Conservation (phyloP, 2,113 vertebrate species). For the Cettia cetti region DNA sequence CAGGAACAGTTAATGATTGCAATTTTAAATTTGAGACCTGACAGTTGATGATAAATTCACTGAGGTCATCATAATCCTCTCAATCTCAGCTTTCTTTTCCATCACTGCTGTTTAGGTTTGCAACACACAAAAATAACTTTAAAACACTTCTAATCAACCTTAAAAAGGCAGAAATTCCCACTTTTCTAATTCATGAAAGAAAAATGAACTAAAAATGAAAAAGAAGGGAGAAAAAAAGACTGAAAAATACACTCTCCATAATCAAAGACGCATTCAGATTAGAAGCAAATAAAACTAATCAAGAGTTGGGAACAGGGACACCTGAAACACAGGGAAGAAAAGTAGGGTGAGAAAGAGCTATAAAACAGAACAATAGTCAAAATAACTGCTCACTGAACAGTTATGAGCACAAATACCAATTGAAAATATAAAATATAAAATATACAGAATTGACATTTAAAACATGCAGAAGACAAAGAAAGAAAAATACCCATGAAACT, state of each 20-base stretch:
- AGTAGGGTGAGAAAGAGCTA: neutral
- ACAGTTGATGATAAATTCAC: neutral
- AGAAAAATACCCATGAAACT: neutral
- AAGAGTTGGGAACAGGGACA: neutral
- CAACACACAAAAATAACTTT: neutral
- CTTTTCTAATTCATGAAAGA: neutral
- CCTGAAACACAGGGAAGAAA: neutral
- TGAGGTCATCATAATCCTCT: neutral
- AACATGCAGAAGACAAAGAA: neutral
- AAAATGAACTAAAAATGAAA: neutral
- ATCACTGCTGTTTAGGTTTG: neutral
- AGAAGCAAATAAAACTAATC: neutral
- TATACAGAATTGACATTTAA: neutral
- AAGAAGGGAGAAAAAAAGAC: accelerated
- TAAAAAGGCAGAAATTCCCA: neutral
- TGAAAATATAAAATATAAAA: neutral
- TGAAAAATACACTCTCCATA: neutral
- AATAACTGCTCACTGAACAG: neutral
- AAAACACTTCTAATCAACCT: neutral
- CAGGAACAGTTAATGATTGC: neutral
- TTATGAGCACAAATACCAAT: neutral
- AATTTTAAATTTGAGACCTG: neutral
- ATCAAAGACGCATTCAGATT: neutral
- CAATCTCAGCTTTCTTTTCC: neutral
- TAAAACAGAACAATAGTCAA: neutral